These are phyloP conservation scores for Cynodonichthys magdalenae DNA, from an alignment of 2,797 vertebrate genomes.

Conservation along the genomic window DNA sequence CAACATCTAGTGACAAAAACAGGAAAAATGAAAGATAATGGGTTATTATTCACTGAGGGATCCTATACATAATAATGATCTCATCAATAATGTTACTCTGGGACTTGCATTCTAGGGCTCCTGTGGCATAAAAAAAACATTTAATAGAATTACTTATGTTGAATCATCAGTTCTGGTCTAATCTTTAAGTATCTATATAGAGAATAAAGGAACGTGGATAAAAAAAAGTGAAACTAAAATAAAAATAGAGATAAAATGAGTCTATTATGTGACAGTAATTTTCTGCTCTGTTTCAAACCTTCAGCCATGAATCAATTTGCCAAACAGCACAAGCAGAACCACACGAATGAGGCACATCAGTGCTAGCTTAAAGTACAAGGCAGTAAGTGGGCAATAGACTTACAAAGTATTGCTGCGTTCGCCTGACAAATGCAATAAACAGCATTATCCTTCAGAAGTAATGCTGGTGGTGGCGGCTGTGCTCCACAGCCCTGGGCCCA, in stretches of 20 bases:
- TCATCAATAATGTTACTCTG: constrained; percentile 81
- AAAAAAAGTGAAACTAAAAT: constrained; percentile 21
- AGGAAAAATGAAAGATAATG: constrained; percentile 86
- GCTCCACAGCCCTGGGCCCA: constrained; percentile 69
- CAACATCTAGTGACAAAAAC: constrained; percentile 84
- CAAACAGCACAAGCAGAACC: constrained; percentile 79
- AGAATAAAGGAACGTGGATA: constrained; percentile 22
- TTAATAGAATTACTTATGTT: constrained; percentile 81
- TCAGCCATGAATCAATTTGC: constrained; percentile 76
- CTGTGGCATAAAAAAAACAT: constrained; percentile 72
- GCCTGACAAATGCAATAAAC: constrained; percentile 84
- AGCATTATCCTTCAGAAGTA: constrained; percentile 81
- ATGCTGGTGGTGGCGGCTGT: constrained; percentile 67
- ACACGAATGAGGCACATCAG: constrained; percentile 75
- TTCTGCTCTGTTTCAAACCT: constrained; percentile 65
- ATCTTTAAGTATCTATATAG: constrained; percentile 41
- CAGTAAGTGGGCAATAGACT: constrained; percentile 82
- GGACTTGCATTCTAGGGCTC: constrained; percentile 65
- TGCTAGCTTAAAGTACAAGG: constrained; percentile 75
- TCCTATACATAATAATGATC: constrained; percentile 85
- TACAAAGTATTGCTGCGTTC: constrained; percentile 79
- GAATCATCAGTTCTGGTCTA: constrained; percentile 72
- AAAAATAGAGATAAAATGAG: constrained; percentile 38
- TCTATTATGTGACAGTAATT: constrained; percentile 61
- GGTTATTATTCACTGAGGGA: constrained; percentile 84